Evolutionary conservation across 2,113 vertebrate genomes (phyloP).

Genomic region (Mus musculus): GRCm39 chr2:179581501-179582000

Average conservation of each 20-base stretch:
- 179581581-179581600: slow-evolving; percentile 94
- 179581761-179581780: slow-evolving; percentile 14
- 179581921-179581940: neutral
- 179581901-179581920: neutral
- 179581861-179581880: accelerated
- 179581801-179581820: neutral
- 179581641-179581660: slow-evolving; percentile 94
- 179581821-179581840: neutral
- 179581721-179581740: slow-evolving; percentile 95
- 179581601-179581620: slow-evolving; percentile 94
- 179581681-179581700: slow-evolving; percentile 97
- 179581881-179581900: accelerated
- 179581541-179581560: neutral
- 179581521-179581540: neutral
- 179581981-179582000: neutral
- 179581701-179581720: slow-evolving; percentile 95
- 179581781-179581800: accelerated
- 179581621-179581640: slow-evolving; percentile 93
- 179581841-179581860: neutral
- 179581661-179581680: slow-evolving; percentile 95
- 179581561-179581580: neutral
- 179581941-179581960: neutral
- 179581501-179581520: neutral
- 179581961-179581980: neutral
- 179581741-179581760: slow-evolving; percentile 92